Evolutionary conservation across 1,140 invertebrate genomes (phyloP).

Genomic region (Protaetia brevitarsis): DNA sequence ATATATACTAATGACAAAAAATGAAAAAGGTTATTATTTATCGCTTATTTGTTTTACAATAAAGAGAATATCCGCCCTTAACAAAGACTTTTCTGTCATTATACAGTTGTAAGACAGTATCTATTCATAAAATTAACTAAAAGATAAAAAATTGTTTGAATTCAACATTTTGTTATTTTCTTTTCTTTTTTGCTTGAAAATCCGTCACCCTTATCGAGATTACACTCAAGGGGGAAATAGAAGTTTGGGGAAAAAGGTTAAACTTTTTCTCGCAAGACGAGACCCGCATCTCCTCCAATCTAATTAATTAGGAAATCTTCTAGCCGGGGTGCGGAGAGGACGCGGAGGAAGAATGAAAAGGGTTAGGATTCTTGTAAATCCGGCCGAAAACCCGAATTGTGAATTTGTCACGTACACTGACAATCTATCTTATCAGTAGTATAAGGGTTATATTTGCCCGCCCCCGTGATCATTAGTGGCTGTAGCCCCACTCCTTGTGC

Average conservation of each 20-base stretch:
- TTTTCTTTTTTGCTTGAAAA: too few relatives aligned
- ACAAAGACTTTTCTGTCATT: too few relatives aligned
- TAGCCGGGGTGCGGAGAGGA: neutral
- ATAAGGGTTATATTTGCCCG: conserved; percentile 45
- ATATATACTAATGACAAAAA: too few relatives aligned
- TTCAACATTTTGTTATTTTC: too few relatives aligned
- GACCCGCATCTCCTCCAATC: neutral
- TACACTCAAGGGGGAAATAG: neutral
- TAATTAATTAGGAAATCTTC: conserved; percentile 20
- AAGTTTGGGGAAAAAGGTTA: neutral
- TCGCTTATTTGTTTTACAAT: too few relatives aligned
- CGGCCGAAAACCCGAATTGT: conserved; percentile 40
- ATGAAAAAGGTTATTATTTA: too few relatives aligned
- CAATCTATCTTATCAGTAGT: conserved; percentile 44
- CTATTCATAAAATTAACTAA: too few relatives aligned
- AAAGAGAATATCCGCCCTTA: too few relatives aligned
- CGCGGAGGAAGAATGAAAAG: conserved; percentile 6
- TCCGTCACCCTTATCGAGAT: neutral
- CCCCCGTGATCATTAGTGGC: conserved; percentile 43
- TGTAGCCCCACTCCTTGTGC: conserved; percentile 45
- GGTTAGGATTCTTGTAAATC: conserved; percentile 16
- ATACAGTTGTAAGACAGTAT: too few relatives aligned
- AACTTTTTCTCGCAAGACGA: conserved; percentile 10
- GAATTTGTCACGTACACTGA: conserved; percentile 43
- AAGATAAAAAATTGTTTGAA: too few relatives aligned